phyloP scores from a whole-genome alignment of 92 coral and sea anemone genomes.

The Porites cylindrica region DNA sequence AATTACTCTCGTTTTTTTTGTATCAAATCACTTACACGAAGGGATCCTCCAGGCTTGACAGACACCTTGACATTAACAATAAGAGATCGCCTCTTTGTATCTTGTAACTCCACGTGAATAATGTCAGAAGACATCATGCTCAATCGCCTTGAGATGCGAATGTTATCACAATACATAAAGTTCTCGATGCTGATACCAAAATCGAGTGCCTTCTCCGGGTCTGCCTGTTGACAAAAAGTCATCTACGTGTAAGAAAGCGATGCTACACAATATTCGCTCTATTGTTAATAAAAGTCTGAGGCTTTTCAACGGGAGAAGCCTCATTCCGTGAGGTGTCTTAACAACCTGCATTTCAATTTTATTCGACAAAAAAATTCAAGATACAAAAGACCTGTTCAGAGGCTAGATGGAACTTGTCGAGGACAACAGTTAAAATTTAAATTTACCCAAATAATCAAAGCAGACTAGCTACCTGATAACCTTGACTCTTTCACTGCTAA shows the following conservation, averaged over 20 bases:
- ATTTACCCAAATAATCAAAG: too few relatives aligned
- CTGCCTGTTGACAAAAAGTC: constrained; percentile 69
- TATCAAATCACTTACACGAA: constrained; percentile 65
- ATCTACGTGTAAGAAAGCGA: too few relatives aligned
- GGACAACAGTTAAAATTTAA: too few relatives aligned
- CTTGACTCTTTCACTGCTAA: too few relatives aligned
- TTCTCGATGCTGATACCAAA: constrained; percentile 88
- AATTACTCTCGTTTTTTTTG: too few relatives aligned
- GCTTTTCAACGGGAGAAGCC: neutral
- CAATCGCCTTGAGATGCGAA: constrained; percentile 77
- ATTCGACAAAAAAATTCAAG: too few relatives aligned
- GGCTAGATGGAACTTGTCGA: too few relatives aligned
- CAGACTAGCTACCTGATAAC: too few relatives aligned
- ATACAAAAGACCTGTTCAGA: too few relatives aligned
- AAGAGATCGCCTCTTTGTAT: constrained; percentile 78
- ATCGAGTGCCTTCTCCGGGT: constrained; percentile 82
- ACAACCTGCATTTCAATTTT: too few relatives aligned
- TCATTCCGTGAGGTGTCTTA: too few relatives aligned
- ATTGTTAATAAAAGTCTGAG: neutral
- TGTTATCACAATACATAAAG: constrained; percentile 83
- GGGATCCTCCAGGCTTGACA: constrained; percentile 89
- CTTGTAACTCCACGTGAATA: constrained; percentile 84
- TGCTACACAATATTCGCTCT: neutral
- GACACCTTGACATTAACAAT: constrained; percentile 79
- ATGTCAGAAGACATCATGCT: constrained; percentile 82